Base-by-base conservation (phyloP, 2,797 vertebrate species). In the Phoxinus dragarum region DNA sequence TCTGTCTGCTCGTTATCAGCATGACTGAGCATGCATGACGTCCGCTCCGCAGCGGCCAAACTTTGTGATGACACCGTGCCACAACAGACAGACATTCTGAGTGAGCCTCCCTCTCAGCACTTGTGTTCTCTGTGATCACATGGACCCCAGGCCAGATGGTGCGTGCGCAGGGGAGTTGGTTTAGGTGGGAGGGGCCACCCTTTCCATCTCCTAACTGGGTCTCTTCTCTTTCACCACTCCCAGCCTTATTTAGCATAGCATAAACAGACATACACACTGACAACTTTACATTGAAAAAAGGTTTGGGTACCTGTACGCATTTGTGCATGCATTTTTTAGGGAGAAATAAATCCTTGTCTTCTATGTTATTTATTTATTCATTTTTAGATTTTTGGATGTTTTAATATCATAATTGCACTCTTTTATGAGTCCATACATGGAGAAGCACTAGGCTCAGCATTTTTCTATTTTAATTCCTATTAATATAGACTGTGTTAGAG, bases 111-210 rank as follows among this genome's bases (percentile, higher is more conserved):
- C 40, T 42, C 47, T 79, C 44, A 52, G 38, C 3, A 44, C 56
- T 56, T 47, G 52, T 76, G 54, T 54, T 71, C 87, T 69, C 23
- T 75, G 9, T 74, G 79, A 76, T 84, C 74, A 86, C 89, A 86
- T 82, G 82, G 83, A 52, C 59, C 76, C 72, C 11, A 54, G 81
- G 84, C 88, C 87, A 91, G 89, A 91, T 89, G 89, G 89, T 85
- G 86, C 40, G 66, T 79, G 75, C 27, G 27, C 27, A 76, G 75
- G 11, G 54, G 44, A 16, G 27, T 27, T 44, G 66, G 56, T 64
- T 79, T 12, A 52, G 59, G 87, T 23, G 44, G 56, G 54, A 80
- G 85, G 76, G 61, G 52, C 64, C 17, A 34, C 52, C 27, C 59
- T 81, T 87, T 88, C 84, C 87, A 85, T 73, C 81, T 88, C 75